phyloP scores from a whole-genome alignment of 35 echinoderm and acorn worm genomes.

The Hemicentrotus pulcherrimus region DNA sequence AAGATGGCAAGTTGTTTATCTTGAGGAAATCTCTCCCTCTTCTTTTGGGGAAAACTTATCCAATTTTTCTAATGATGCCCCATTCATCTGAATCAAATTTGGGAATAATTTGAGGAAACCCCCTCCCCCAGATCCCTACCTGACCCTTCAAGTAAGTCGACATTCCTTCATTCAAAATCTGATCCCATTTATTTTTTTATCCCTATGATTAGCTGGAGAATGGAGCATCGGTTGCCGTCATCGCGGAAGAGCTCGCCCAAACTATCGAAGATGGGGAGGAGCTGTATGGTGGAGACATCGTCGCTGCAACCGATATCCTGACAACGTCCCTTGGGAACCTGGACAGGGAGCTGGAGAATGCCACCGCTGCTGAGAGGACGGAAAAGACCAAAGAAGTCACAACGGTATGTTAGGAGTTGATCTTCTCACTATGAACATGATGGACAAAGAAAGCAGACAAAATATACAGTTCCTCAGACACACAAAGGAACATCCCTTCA shows the following conservation, averaged over 20 bases:
- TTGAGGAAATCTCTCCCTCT: too few relatives aligned
- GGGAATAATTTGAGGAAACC: not conserved
- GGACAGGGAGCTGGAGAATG: slow-evolving; percentile 54
- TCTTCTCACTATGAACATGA: too few relatives aligned
- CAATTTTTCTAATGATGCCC: too few relatives aligned
- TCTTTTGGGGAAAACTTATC: too few relatives aligned
- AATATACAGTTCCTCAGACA: too few relatives aligned
- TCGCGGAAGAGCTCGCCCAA: slow-evolving; percentile 55
- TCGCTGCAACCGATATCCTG: slow-evolving; percentile 60
- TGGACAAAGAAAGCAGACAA: too few relatives aligned
- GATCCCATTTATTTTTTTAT: too few relatives aligned
- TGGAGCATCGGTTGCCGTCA: slow-evolving; percentile 50
- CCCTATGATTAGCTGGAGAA: not conserved
- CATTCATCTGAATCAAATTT: too few relatives aligned
- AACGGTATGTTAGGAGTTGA: slow-evolving; percentile 52
- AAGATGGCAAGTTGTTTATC: too few relatives aligned
- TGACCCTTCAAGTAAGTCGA: not conserved
- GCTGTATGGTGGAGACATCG: slow-evolving; percentile 78
- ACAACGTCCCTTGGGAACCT: slow-evolving; percentile 46
- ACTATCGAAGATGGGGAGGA: slow-evolving; percentile 41
- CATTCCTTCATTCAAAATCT: too few relatives aligned
- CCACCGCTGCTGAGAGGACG: slow-evolving; percentile 37
- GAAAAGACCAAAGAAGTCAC: slow-evolving; percentile 68
- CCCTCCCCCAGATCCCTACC: not conserved
- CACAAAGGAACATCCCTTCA: too few relatives aligned